These are phyloP conservation scores for Porites australiensis DNA, from an alignment of 64 coral and sea anemone genomes.

Conservation along the genomic window DNA sequence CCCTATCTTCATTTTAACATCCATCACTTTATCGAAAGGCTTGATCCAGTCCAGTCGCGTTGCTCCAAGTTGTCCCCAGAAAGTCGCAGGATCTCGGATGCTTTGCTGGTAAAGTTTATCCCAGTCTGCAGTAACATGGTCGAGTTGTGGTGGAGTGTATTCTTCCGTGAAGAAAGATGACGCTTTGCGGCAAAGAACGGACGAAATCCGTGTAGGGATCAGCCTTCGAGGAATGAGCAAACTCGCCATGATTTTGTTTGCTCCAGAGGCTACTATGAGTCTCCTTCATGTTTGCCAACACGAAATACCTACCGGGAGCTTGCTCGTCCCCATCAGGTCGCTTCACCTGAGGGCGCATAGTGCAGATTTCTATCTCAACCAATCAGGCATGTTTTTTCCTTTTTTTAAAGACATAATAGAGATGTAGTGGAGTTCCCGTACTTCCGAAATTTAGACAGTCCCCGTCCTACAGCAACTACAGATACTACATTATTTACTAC, in stretches of 20 bases:
- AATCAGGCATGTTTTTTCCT: no score
- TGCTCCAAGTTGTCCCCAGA: constrained; percentile 89
- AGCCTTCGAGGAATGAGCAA: constrained; percentile 14
- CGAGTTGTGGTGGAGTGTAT: constrained; percentile 77
- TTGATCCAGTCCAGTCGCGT: constrained; percentile 83
- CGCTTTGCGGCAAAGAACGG: constrained; percentile 43
- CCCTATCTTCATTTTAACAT: constrained; percentile 85
- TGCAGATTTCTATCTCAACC: no score
- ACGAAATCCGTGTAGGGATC: constrained; percentile 10
- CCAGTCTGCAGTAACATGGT: constrained; percentile 79
- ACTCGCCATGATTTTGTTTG: constrained; percentile 69
- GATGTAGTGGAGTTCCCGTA: no score
- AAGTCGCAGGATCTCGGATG: constrained; percentile 78
- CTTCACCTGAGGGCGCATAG: no score
- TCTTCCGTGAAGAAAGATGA: constrained; percentile 88
- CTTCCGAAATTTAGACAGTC: no score
- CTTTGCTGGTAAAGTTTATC: constrained; percentile 79
- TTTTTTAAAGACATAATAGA: no score
- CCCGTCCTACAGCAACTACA: no score
- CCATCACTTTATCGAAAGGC: constrained; percentile 90
- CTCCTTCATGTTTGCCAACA: neutral
- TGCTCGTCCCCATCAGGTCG: no score
- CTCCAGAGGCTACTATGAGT: no score
- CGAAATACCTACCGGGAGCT: no score
- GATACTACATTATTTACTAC: no score